Base-by-base conservation (phyloP, 2,797 vertebrate species). In the Erethizon dorsatum region DNA sequence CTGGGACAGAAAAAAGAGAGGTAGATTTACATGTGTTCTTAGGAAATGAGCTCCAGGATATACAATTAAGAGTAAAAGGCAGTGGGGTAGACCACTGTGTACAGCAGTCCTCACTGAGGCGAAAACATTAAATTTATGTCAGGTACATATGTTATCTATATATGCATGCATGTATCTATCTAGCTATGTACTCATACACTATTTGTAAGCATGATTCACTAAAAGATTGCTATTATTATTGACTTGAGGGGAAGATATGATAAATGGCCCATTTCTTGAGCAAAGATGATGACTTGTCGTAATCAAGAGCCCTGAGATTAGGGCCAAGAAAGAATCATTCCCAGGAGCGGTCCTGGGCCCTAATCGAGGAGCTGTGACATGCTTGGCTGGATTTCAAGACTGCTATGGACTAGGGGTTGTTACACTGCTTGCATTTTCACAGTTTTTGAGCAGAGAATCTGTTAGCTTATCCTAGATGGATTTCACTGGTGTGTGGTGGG, bases 341-440 rank as follows among this genome's bases (percentile, higher is more conserved):
- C 13, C 5, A 47, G 86, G 73, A 88, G 7, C n/a, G 47, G 28
- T 61, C 52, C 13, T 67, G 56, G 61, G 33, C 12, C 63, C 45
- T 88, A 83, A 75, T 77, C 37, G 82, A 77, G 90, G 80, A 57
- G 20, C 79, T 59, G 8, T 75, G 83, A 90, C 31, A 28, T 56
- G 22, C 63, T 52, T 67, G 73, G 45, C 22, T 95, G 33, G 83
- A 31, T 94, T 96, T 96, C 90, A 96, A 65, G 90, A 88, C 15
- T 33, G 52, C 28, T 88, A 13, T 31, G 94, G 88, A 56, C 10
- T 73, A 83, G 45, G 9, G 59, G 31, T 79, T 59, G 41, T 28
- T 84, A 2, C 52, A 45, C 80, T 20, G 12, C 75, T 84, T 73
- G 50, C 3, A 41, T 79, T 54, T 31, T 18, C 31, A 6, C 65